Evolutionary conservation across 1,140 invertebrate genomes (phyloP), one percentile per base, ranked within the genome.

Genomic region (Doryteuthis pealeii): DNA sequence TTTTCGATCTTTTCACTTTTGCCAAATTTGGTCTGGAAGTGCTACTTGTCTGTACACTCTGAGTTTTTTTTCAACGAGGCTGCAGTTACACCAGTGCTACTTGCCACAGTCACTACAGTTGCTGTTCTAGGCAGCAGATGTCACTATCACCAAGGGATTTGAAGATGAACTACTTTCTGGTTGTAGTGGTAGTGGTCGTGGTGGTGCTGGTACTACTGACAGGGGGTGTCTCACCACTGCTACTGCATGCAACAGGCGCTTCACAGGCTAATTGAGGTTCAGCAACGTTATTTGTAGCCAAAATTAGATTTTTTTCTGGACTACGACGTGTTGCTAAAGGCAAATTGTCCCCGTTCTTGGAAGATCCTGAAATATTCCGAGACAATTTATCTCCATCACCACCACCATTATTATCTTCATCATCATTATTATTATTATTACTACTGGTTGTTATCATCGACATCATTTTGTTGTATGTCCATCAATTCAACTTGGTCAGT

Each of bases 1-100:
- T 5, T 30, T 68, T 68, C 10, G 66, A 68, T 22, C 66, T 6
- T 2, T 68, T 68, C 32, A 68, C 30, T 33, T 68, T 68, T 10
- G 6, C 12, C 18, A 68, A 18, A 68, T 68, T 68, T 31, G n/a
- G 66, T 68, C 6, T 68, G 66, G 18, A n/a, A n/a, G 66, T 68
- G 18, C 26, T 26, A 68, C 66, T 68, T 5, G 28, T 68, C 31
- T 68, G 66, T 31, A 68, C 66, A 32, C 30, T 68, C 30, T 68
- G 66, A 22, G 22, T 31, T 1, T 30, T 32, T 8, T 5, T 30
- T 5, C 5, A 15, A 22, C n/a, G n/a, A n/a, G 6, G 54, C 26
- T 62, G 54, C 26, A 62, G 54, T 62, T 40, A 10, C 4, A 40
- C 35, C 10, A 22, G 10, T 62, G 18, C 22, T 62, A 6, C 10